Evolutionary conservation across 2,797 vertebrate species (phyloP), one percentile per base, ranked within the genome.

Genomic region (Lepus oiostolus): DNA sequence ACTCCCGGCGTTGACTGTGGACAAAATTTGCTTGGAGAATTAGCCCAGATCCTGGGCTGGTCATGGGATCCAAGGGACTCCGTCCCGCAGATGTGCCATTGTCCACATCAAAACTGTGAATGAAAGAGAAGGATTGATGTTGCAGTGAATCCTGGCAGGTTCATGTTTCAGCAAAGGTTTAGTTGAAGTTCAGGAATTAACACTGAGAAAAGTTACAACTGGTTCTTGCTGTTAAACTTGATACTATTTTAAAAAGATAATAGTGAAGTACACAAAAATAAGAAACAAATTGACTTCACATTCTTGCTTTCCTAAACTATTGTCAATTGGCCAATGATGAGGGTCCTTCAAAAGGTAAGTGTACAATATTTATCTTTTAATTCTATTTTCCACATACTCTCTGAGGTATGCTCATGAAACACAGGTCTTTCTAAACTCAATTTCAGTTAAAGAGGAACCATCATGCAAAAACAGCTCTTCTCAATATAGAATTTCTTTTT

Each of bases 11-110:
- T 96, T 99, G 99, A 98, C 99, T 99, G 98, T 99, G 99, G 96
- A 99, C 99, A 96, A 99, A 99, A 96, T 99, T 99, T 98, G 99
- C 99, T 98, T 99, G 99, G 96, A 99, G 99, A 98, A 99, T 99
- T 97, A 99, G 99, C 97, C 99, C 99, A 79, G 99, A 99, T 91
- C 99, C 99, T 19, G 99, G 99, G 97, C 99, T 99, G 85, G 99
- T 99, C 99, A 99, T 99, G 54, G 99, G 99, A 98, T 99, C 99
- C 99, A 99, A 98, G 94, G 99, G 99, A 98, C 99, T 99, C 98
- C 99, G 99, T 98, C 99, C 99, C 7, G 99, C 99, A 95, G 99
- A 99, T 19, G 99, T 99, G 98, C 99, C 99, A 99, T 99, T 99
- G 98, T 99, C 99, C 98, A 99, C 99, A 93, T 99, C 99, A n/a